Evolutionary conservation across 1,140 invertebrate genomes (phyloP), one percentile per base, ranked within the genome.

Genomic region (Eufriesea mexicana): DNA sequence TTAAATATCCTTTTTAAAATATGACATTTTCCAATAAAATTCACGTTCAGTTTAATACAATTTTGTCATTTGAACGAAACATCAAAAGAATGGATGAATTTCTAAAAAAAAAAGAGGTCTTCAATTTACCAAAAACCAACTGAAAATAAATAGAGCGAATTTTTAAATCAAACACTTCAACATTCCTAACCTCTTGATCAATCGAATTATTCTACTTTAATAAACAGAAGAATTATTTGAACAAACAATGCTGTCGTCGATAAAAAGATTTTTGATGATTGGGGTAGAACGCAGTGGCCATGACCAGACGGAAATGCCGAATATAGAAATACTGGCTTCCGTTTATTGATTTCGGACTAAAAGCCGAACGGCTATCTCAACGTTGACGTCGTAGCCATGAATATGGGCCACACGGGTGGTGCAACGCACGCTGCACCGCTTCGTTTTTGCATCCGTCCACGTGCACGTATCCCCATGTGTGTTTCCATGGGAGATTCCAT

Each of bases 331-430:
- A 83, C 79, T 85, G 88, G 90, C 89, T 93, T 94, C 91, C 92
- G 91, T 90, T 93, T 94, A 94, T 94, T 93, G 93, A 94, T 94
- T 94, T 92, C 90, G 85, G 87, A 82, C 86, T 88, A 84, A 76
- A 87, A 83, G 62, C 57, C 66, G 84, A 54, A 72, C 28, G 54
- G 25, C 70, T 12, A 8, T 20, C 10, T 9, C 70, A 51, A 72
- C 61, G 25, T 20, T 28, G 74, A 42, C 71, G 75, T 16, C 67
- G 59, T 64, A 83, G 87, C 87, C n/a, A n/a, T n/a, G 87, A 90
- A 93, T 91, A 88, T 93, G 91, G 91, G 92, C 91, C 90, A 92
- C 88, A 81, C 76, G 71, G 74, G 47, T 79, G 67, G 62, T 86
- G 84, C 45, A 59, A 12, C 45, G 51, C 20, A 16, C 35, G 12